Conservation (phyloP, 1,140 invertebrate genomes). For the Drosophila equinoxialis region DNA sequence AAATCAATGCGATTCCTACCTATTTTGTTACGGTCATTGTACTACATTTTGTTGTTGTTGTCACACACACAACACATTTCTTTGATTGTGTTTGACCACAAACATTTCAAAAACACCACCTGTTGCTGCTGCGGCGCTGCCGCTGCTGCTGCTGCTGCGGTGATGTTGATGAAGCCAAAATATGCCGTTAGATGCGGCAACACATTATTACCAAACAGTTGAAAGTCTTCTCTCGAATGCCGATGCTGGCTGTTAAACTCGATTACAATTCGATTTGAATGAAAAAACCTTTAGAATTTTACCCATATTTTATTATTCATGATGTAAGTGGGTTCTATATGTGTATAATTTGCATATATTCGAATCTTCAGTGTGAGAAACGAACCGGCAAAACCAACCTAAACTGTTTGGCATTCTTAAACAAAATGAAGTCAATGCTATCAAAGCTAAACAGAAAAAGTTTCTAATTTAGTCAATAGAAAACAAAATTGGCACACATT, state of each 20-base stretch:
- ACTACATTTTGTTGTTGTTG: conserved; percentile 28
- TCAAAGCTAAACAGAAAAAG: too few species aligned
- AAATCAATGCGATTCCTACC: conserved; percentile 32
- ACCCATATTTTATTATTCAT: conserved; percentile 10
- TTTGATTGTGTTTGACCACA: conserved; percentile 58
- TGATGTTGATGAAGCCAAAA: conserved; percentile 33
- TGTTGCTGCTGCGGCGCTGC: neutral
- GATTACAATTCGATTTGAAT: conserved; percentile 12
- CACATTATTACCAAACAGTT: conserved; percentile 25
- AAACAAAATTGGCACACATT: too few species aligned
- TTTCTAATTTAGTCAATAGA: too few species aligned
- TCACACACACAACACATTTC: too few species aligned
- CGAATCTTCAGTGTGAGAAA: too few species aligned
- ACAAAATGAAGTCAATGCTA: too few species aligned
- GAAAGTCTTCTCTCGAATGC: conserved; percentile 13
- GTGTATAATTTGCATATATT: conserved; percentile 7
- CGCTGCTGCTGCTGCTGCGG: conserved; percentile 46
- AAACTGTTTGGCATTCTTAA: neutral
- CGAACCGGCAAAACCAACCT: neutral
- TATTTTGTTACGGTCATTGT: conserved; percentile 53
- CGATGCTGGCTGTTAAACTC: neutral
- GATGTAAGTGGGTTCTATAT: neutral
- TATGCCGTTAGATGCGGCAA: conserved; percentile 55
- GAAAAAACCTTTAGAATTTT: neutral
- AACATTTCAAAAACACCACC: conserved; percentile 55